Conservation (phyloP, 2,888 invertebrate genomes). For the Ryuthela nishihirai region DNA sequence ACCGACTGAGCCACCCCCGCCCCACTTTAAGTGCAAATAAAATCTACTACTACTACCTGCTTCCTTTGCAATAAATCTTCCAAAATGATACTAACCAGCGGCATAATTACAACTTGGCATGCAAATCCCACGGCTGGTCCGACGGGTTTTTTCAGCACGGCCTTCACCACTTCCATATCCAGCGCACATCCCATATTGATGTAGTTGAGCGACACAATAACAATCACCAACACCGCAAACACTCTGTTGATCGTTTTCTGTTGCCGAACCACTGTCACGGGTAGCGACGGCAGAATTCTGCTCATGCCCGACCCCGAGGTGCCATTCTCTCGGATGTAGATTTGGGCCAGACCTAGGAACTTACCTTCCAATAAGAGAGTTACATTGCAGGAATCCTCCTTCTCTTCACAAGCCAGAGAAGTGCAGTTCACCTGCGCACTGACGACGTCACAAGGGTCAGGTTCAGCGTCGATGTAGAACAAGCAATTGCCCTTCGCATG, state of each 20-base stretch:
- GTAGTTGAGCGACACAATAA: constrained; percentile 73
- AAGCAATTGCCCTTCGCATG: no score
- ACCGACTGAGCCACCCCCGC: no score
- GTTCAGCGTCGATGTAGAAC: no score
- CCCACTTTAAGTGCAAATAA: no score
- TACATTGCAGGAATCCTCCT: background rate
- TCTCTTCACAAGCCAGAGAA: background rate
- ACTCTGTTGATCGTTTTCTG: constrained; percentile 10
- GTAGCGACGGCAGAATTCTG: no score
- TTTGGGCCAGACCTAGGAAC: constrained; percentile 16
- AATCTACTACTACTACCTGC: no score
- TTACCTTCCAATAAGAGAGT: constrained; percentile 19
- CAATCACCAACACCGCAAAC: constrained; percentile 56
- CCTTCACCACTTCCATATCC: constrained; percentile 65
- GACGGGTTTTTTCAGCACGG: constrained; percentile 65
- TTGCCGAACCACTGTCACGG: constrained; percentile 14
- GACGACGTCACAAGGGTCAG: no score
- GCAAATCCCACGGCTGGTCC: constrained; percentile 73
- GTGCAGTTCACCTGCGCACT: no score
- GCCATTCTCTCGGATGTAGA: constrained; percentile 10
- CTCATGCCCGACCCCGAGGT: no score
- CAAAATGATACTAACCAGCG: constrained; percentile 69
- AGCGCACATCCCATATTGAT: constrained; percentile 88
- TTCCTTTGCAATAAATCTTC: no score
- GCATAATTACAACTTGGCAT: constrained; percentile 78